These are phyloP conservation scores for Luscinia megarhynchos DNA, from an alignment of 2,797 vertebrate species.

Conservation along the genomic window DNA sequence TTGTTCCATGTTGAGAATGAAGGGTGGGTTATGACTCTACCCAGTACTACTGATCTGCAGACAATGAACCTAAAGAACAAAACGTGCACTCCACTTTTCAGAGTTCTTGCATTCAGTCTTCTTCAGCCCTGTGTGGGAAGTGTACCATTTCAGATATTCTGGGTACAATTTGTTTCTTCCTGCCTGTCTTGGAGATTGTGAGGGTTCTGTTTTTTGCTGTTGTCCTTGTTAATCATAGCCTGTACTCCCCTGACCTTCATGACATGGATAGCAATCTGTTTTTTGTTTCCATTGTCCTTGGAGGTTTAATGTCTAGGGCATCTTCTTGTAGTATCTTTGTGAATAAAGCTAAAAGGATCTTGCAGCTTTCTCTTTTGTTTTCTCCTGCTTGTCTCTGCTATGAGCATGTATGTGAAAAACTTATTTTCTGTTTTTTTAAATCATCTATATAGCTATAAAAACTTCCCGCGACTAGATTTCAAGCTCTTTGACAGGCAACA, in stretches of 20 bases:
- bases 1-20: neutral
- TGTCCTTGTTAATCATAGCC: neutral
- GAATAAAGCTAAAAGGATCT: neutral
- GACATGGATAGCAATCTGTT: neutral
- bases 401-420: neutral
- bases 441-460: constrained; percentile 84
- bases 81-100: neutral
- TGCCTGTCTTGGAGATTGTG: neutral
- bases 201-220: neutral
- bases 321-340: neutral
- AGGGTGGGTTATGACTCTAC: neutral
- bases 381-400: neutral
- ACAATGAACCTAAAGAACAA: neutral
- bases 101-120: neutral
- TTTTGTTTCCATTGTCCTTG: neutral
- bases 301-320: neutral
- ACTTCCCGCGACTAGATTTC: constrained; percentile 88
- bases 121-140: neutral
- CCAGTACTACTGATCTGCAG: neutral
- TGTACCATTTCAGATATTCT: neutral
- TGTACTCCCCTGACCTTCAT: neutral
- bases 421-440: neutral
- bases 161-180: neutral
- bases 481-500: constrained; percentile 91
- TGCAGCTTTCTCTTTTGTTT: neutral